phyloP scores from a whole-genome alignment of 2,797 vertebrate species.

The Labroides dimidiatus region DNA sequence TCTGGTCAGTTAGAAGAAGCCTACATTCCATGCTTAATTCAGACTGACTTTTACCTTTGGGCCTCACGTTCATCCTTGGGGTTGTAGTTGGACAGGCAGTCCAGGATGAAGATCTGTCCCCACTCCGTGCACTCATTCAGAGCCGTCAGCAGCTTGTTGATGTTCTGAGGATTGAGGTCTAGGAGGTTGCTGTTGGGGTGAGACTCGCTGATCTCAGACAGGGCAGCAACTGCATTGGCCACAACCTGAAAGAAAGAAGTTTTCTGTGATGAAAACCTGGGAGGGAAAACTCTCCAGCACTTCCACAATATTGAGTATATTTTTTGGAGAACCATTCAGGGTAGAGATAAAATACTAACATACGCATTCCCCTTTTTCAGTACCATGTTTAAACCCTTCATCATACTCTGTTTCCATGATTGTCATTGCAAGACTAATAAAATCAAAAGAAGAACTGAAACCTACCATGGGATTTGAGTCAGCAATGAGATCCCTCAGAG shows the following conservation, averaged over 20 bases:
- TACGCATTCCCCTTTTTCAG: too few relatives aligned
- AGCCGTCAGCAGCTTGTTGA: constrained; percentile 97
- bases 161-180: constrained; percentile 97
- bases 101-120: constrained; percentile 99
- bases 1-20: too few relatives aligned
- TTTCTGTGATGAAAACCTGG: not conserved
- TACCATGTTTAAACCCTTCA: too few relatives aligned
- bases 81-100: constrained; percentile 97
- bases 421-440: not conserved
- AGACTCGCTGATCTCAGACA: constrained; percentile 97
- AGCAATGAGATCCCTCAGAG: constrained; percentile 95
- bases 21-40: too few relatives aligned
- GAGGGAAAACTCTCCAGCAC: not conserved
- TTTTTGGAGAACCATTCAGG: too few relatives aligned
- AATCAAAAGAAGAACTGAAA: not conserved
- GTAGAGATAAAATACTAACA: too few relatives aligned
- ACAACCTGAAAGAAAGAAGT: constrained; percentile 86
- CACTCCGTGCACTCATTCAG: constrained; percentile 98
- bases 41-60: constrained; percentile 87
- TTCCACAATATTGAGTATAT: too few relatives aligned
- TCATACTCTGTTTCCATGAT: not conserved
- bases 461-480: constrained; percentile 99
- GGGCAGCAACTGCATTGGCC: constrained; percentile 95
- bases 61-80: constrained; percentile 97
- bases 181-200: constrained; percentile 98